Conservation (phyloP, 2,888 invertebrate species). For the Tipula helvola region DNA sequence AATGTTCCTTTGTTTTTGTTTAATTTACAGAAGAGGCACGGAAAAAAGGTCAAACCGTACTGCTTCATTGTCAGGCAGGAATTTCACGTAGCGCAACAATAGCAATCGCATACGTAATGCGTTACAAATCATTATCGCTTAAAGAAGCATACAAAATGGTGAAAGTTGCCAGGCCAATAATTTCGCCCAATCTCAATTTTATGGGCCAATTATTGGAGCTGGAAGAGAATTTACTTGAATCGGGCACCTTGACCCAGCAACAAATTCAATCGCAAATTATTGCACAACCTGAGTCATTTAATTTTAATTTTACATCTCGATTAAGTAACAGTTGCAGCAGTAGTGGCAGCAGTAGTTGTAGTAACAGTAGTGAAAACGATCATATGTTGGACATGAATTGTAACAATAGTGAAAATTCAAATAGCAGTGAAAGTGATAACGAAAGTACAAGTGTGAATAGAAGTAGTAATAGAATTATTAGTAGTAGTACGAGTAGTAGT, state of each 20-base stretch:
- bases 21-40: conserved; percentile 35
- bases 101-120: conserved; percentile 91
- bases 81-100: conserved; percentile 89
- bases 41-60: conserved; percentile 42
- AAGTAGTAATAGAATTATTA: neutral
- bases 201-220: conserved; percentile 80
- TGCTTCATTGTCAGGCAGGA: conserved; percentile 93
- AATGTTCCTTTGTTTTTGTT: conserved; percentile 14
- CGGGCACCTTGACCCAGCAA: conserved; percentile 27
- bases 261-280: conserved; percentile 16
- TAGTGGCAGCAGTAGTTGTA: neutral
- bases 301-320: neutral
- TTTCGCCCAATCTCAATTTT: conserved; percentile 91
- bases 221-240: conserved; percentile 52
- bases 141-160: conserved; percentile 81
- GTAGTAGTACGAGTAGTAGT: neutral
- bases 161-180: conserved; percentile 72
- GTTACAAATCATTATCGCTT: conserved; percentile 67
- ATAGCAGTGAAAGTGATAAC: neutral
- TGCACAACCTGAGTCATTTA: neutral
- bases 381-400: neutral
- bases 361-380: conserved; percentile 5
- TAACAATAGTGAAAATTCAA: neutral
- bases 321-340: neutral
- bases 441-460: conserved; percentile 8